A percentile compares a stretch with the other conserved stretches of the same genome.
Conservation (phyloP, 2,113 vertebrate species). For the Atlantisia rogersi region DNA sequence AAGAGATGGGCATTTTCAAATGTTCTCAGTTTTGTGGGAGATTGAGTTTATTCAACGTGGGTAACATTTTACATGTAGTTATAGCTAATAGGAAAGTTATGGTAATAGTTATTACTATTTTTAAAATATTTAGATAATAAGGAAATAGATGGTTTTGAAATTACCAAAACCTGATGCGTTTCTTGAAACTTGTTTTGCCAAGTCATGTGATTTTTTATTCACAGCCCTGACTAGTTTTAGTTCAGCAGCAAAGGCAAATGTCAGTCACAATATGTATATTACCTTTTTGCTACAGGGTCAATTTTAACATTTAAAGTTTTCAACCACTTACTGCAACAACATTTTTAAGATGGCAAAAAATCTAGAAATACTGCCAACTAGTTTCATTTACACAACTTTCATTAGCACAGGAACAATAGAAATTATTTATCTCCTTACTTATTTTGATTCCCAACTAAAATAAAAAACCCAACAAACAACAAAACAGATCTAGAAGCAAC, state of each 20-base stretch:
- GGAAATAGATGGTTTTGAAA: neutral
- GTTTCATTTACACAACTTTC: neutral
- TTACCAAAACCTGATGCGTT: neutral
- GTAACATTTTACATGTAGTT: neutral
- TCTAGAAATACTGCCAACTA: neutral
- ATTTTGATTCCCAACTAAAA: neutral
- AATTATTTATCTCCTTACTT: neutral
- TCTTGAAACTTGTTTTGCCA: neutral
- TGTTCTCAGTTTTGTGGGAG: neutral
- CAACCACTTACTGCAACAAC: neutral
- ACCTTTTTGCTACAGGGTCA: neutral
- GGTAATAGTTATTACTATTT: neutral
- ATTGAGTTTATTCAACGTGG: neutral
- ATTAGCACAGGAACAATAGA: neutral
- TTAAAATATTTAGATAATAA: neutral
- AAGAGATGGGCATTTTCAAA: neutral
- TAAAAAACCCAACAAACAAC: neutral
- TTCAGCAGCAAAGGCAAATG: neutral
- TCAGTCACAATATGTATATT: neutral
- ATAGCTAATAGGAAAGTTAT: neutral
- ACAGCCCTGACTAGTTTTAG: neutral
- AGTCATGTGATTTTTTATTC: neutral
- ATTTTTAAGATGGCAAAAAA: neutral
- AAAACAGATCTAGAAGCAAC: neutral
- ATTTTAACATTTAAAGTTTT: neutral